Conservation (phyloP, 1,140 invertebrate genomes). For the Lycorma delicatula region DNA sequence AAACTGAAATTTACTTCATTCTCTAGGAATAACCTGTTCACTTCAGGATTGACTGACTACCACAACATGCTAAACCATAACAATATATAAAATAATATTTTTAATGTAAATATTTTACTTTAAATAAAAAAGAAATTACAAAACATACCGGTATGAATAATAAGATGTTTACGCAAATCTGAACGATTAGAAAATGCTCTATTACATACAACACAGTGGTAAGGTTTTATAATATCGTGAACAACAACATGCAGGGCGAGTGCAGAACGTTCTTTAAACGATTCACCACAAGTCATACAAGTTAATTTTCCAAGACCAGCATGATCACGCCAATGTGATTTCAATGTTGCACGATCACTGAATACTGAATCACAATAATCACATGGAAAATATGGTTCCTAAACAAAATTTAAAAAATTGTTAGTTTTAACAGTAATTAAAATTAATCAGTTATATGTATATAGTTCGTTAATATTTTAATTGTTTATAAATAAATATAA, state of each 20-base stretch:
- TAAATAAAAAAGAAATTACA: background rate
- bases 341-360: slow-evolving; percentile 19
- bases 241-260: slow-evolving; percentile 44
- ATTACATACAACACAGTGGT: slow-evolving; percentile 37
- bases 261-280: slow-evolving; percentile 42
- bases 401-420: too few species aligned
- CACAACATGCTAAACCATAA: too few species aligned
- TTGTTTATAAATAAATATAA: background rate
- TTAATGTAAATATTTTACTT: background rate
- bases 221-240: slow-evolving; percentile 52
- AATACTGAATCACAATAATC: slow-evolving; percentile 24
- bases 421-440: too few species aligned
- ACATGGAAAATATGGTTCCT: slow-evolving; percentile 26
- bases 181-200: slow-evolving; percentile 26
- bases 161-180: slow-evolving; percentile 27
- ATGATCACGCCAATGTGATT: slow-evolving; percentile 37
- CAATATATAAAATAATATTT: background rate
- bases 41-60: too few species aligned
- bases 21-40: too few species aligned
- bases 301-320: slow-evolving; percentile 43
- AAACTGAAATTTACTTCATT: too few species aligned
- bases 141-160: slow-evolving; percentile 26
- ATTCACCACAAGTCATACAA: slow-evolving; percentile 46
- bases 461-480: too few species aligned
- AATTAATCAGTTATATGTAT: background rate